Evolutionary conservation across 2,888 invertebrate species (phyloP).

Genomic region (Nemotelus nigrinus): DNA sequence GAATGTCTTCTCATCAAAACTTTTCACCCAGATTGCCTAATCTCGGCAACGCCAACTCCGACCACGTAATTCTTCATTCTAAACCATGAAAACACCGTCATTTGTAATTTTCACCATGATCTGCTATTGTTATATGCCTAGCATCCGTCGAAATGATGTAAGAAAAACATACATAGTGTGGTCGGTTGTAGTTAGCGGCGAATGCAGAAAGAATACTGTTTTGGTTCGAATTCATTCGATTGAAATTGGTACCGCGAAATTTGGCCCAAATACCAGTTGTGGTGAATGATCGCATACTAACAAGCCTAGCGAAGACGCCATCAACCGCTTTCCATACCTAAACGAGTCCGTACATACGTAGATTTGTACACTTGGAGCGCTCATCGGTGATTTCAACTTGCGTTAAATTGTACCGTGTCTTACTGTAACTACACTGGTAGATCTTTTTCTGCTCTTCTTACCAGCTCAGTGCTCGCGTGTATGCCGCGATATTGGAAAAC

Average conservation of each 20-base stretch:
- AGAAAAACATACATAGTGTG: not conserved
- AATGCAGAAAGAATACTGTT: not conserved
- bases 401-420: conserved; percentile 13
- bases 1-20: too few relatives aligned
- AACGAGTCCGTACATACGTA: not conserved
- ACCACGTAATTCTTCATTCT: conserved; percentile 1
- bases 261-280: conserved; percentile 26
- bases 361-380: not conserved
- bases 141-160: conserved; percentile 18
- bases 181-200: not conserved
- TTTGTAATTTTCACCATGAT: conserved; percentile 6
- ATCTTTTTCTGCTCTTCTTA: not conserved
- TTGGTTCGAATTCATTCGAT: not conserved
- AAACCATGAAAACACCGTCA: not conserved
- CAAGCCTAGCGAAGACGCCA: not conserved
- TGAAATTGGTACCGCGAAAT: conserved; percentile 34
- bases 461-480: not conserved
- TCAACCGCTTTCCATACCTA: too few relatives aligned
- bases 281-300: conserved; percentile 34
- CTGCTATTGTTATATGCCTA: not conserved
- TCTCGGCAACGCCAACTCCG: too few relatives aligned
- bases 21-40: not conserved
- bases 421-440: conserved; percentile 1
- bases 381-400: conserved; percentile 3
- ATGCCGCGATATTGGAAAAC: conserved; percentile 6